Evolutionary conservation across 2,113 vertebrate genomes (phyloP), one percentile per base, ranked within the genome.

Genomic region (Gymnogyps californianus): DNA sequence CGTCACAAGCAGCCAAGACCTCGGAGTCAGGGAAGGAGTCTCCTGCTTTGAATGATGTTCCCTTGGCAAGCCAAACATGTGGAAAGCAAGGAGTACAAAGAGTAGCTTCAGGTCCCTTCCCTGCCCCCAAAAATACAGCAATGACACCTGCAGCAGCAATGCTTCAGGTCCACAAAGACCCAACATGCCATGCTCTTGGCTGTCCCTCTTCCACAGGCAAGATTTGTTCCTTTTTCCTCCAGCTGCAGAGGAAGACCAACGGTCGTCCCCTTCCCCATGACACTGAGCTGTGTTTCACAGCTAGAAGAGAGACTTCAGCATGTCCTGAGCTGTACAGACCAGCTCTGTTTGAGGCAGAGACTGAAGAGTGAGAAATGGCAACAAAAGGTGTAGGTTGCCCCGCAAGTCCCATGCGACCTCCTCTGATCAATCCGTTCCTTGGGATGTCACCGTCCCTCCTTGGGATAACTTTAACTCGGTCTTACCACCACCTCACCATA

Each of bases 391-490:
- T 3, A 34, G 16, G 17, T 5, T 70, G 20, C 7, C 34, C n/a
- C 5, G 0, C 3, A 3, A 58, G 51, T 14, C 29, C 64, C 17
- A 1, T 3, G 18, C 2, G 0, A 24, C 1, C 6, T 7, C 6
- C 34, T 25, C 26, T 7, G 55, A 58, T 78, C 55, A 59, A 8
- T 62, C 26, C 28, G 36, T 67, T 52, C 64, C 47, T 36, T 18
- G 47, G 51, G 54, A 44, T 26, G 31, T 25, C 72, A 42, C 55
- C 34, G 5, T 62, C 59, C n/a, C 12, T 86, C 59, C 42, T 25
- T 29, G 62, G 57, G n/a, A 75, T 36, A 40, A 34, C 40, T 89
- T 54, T 19, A 54, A 46, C 55, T 11, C 2, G 1, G 42, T 51
- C 71, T 42, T 44, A 38, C 21, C 36, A 38, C 32, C 36, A 21